Evolutionary conservation across 2,888 invertebrate species (phyloP).

Genomic region (Noctua janthina): DNA sequence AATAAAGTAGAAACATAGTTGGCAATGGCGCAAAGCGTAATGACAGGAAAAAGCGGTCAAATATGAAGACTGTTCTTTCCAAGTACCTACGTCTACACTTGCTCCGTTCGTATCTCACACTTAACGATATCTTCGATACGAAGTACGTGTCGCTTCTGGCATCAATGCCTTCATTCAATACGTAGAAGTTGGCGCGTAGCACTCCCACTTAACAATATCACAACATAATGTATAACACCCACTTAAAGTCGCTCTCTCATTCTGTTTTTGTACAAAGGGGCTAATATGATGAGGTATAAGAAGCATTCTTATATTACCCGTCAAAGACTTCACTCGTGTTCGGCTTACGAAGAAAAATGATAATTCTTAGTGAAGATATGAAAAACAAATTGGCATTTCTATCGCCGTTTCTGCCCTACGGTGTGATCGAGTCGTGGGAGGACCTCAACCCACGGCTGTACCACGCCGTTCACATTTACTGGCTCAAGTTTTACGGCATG

Average conservation of each 20-base stretch:
- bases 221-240: constrained; percentile 80
- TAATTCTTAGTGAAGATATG: constrained; percentile 73
- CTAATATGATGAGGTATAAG: constrained; percentile 75
- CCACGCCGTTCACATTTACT: constrained; percentile 87
- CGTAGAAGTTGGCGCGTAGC: constrained; percentile 49
- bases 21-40: constrained; percentile 49
- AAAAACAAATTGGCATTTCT: constrained; percentile 75
- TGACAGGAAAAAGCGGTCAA: constrained; percentile 51
- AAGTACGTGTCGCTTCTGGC: constrained; percentile 25
- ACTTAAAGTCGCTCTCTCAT: constrained; percentile 78
- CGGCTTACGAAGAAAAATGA: constrained; percentile 72
- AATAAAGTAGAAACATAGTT: constrained; percentile 55
- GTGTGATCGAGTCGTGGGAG: constrained; percentile 84
- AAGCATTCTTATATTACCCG: constrained; percentile 78
- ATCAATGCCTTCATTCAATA: constrained; percentile 22
- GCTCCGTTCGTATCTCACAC: constrained; percentile 13
- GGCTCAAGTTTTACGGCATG: constrained; percentile 88
- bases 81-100: constrained; percentile 18
- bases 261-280: constrained; percentile 74
- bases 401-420: constrained; percentile 81
- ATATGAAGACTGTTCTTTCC: constrained; percentile 40
- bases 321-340: constrained; percentile 72
- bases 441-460: constrained; percentile 84
- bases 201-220: constrained; percentile 80
- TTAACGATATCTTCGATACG: constrained; percentile 26